These are phyloP conservation scores for Fragum whitleyi DNA, from an alignment of 2,888 invertebrate species.

Conservation along the genomic window DNA sequence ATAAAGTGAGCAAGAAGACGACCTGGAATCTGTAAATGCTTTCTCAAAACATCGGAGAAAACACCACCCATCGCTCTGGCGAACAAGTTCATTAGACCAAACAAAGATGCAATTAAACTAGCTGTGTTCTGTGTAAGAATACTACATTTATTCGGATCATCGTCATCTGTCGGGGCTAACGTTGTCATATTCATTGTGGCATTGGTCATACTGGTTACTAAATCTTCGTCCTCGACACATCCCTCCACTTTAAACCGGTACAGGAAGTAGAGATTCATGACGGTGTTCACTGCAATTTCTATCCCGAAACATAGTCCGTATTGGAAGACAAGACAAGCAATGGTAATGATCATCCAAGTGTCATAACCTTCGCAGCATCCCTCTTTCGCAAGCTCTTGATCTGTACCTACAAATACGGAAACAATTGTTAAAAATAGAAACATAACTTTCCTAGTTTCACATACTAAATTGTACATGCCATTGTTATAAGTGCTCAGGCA, in stretches of 20 bases:
- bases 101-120: constrained; percentile 29
- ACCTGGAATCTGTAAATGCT: constrained; percentile 33
- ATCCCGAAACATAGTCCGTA: constrained; percentile 33
- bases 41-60: constrained; percentile 36
- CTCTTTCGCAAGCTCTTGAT: neutral
- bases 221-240: neutral
- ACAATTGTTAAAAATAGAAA: neutral
- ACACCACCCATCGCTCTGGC: constrained; percentile 29
- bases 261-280: constrained; percentile 35
- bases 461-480: neutral
- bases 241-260: constrained; percentile 25
- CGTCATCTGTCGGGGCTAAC: neutral
- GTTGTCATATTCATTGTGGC: neutral
- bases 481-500: no score
- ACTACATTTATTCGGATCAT: constrained; percentile 21
- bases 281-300: constrained; percentile 35
- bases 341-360: constrained; percentile 19
- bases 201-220: neutral
- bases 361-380: neutral
- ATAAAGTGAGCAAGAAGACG: constrained; percentile 46
- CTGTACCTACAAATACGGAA: neutral
- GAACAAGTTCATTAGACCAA: constrained; percentile 35
- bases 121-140: constrained; percentile 23
- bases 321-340: constrained; percentile 3
- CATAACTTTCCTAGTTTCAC: neutral